Percentiles rank a stretch among this genome's conserved stretches.
Conservation (phyloP, 2,888 invertebrate genomes). For the Megastigmus dorsalis region DNA sequence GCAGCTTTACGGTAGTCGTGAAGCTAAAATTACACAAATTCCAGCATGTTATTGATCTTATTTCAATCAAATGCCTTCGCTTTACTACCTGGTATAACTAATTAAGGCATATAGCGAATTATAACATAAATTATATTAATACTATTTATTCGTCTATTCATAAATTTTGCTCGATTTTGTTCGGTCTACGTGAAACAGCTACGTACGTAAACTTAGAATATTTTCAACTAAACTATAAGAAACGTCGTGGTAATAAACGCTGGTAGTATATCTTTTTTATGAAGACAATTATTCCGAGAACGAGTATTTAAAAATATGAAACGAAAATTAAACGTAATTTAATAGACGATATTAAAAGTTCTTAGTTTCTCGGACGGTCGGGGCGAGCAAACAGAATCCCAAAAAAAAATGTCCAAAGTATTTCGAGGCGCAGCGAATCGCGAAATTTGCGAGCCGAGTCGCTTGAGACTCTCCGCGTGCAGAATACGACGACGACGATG, state of each 20-base stretch:
- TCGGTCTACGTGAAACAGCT: no score
- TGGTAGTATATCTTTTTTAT: no score
- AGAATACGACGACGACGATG: background rate
- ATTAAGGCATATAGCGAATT: background rate
- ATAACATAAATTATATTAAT: no score
- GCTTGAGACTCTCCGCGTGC: background rate
- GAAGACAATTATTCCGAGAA: no score
- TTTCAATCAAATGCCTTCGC: no score
- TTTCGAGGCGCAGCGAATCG: background rate
- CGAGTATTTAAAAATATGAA: background rate
- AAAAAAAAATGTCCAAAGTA: background rate
- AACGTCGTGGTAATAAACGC: no score
- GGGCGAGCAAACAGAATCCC: background rate
- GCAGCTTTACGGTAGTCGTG: no score
- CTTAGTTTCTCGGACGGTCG: background rate
- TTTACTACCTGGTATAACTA: no score
- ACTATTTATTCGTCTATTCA: no score
- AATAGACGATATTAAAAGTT: slow-evolving; percentile 8
- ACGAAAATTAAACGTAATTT: background rate
- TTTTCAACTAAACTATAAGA: background rate
- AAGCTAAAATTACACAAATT: no score
- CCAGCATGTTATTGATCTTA: no score
- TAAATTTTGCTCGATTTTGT: no score
- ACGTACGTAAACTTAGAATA: background rate
- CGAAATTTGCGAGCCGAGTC: slow-evolving; percentile 1